These are phyloP conservation scores for Ceryle rudis DNA, from an alignment of 2,797 vertebrate species.

Conservation along the genomic window DNA sequence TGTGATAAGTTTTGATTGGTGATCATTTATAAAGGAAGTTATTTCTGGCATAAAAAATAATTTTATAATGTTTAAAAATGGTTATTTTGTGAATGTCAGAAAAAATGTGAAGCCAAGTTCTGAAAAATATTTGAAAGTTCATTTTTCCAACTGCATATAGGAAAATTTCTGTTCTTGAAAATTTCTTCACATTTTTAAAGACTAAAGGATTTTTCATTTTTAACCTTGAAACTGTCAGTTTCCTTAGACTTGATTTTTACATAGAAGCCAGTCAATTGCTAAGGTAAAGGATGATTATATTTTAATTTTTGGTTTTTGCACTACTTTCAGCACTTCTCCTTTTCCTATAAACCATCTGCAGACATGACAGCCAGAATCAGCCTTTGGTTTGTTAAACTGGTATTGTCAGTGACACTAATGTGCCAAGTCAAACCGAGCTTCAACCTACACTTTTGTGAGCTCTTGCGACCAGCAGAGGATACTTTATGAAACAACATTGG, in stretches of 20 bases:
- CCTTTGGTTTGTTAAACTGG: neutral
- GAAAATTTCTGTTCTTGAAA: constrained; percentile 7
- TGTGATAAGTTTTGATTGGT: neutral
- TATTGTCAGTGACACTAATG: neutral
- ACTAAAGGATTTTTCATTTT: neutral
- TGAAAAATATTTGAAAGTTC: neutral
- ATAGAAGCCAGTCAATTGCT: neutral
- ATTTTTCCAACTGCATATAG: neutral
- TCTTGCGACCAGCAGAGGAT: neutral
- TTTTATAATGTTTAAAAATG: neutral
- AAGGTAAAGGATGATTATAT: neutral
- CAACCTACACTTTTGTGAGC: neutral
- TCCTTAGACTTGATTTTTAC: neutral
- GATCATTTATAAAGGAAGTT: neutral
- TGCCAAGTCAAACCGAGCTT: neutral
- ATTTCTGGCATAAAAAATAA: neutral
- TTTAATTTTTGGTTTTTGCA: neutral
- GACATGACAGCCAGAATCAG: neutral
- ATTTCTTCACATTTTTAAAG: neutral
- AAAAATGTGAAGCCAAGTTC: neutral
- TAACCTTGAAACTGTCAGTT: neutral
- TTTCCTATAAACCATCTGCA: neutral
- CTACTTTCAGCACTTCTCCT: neutral
- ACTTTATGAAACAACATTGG: neutral
- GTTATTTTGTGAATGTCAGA: neutral